phyloP scores from a whole-genome alignment of 2,113 vertebrate species.

The Origma solitaria region DNA sequence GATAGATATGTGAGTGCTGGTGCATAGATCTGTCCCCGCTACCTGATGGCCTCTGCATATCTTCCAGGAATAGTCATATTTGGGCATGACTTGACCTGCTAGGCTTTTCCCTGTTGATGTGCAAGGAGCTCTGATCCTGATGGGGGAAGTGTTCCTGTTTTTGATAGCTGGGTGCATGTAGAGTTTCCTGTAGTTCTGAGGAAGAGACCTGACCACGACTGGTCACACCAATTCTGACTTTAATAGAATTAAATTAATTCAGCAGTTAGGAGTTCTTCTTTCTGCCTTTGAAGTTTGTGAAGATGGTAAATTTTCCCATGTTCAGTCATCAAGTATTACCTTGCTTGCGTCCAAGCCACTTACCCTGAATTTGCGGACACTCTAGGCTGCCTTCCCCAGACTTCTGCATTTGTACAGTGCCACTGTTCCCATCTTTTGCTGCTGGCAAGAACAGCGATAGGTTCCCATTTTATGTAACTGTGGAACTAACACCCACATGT shows the following conservation, averaged over 20 bases:
- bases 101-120: background rate
- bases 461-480: background rate
- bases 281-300: background rate
- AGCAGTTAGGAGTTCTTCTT: background rate
- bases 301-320: background rate
- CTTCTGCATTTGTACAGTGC: rapidly evolving
- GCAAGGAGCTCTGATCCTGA: background rate
- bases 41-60: background rate
- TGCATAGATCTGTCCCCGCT: background rate
- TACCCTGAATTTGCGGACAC: background rate
- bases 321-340: background rate
- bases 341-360: background rate
- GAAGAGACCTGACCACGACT: rapidly evolving
- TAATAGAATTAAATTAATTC: background rate
- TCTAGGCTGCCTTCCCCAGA: background rate
- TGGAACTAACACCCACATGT: background rate
- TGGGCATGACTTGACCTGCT: background rate
- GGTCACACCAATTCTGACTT: background rate
- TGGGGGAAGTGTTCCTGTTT: background rate
- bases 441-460: background rate
- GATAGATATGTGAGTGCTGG: background rate
- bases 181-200: background rate
- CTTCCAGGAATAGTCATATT: background rate
- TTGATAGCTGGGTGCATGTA: rapidly evolving
- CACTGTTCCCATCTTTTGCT: background rate